phyloP scores from a whole-genome alignment of 1,140 invertebrate genomes.

The Chelonus insularis region DNA sequence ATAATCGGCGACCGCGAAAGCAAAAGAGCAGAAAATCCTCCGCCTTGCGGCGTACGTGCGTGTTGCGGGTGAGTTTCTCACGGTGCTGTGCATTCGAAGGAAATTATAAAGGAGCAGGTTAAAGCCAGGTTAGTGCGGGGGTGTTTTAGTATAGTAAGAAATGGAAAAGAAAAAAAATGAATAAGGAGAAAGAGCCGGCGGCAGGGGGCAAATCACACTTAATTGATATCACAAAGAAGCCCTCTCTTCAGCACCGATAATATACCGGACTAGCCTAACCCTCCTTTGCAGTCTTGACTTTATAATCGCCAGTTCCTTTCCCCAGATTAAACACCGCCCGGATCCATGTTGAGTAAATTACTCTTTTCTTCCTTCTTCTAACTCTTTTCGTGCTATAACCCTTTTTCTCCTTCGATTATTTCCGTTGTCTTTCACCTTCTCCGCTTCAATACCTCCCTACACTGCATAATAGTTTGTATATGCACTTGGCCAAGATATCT shows the following conservation, averaged over 20 bases:
- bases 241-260: constrained; percentile 28
- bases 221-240: constrained; percentile 54
- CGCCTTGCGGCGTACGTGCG: constrained; percentile 44
- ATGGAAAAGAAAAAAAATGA: not conserved
- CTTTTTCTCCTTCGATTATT: not conserved
- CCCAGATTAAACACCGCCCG: constrained; percentile 45
- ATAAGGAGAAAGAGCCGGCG: constrained; percentile 15
- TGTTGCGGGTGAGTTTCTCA: constrained; percentile 57
- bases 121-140: constrained; percentile 47
- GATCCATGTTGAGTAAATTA: constrained; percentile 53
- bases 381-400: not conserved
- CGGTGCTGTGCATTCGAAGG: constrained; percentile 53
- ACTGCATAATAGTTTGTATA: too few species aligned
- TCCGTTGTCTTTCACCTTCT: not conserved
- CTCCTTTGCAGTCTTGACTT: constrained; percentile 40
- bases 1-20: constrained; percentile 38
- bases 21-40: constrained; percentile 29
- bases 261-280: not conserved
- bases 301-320: constrained; percentile 47
- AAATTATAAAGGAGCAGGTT: constrained; percentile 59
- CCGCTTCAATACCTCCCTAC: too few species aligned
- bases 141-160: constrained; percentile 23
- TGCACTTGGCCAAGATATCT: too few species aligned
- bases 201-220: constrained; percentile 49
- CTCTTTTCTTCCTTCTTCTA: constrained; percentile 27